These are phyloP conservation scores for Geodia barretti DNA, from an alignment of 37 sponge, comb jelly and placozoan genomes.

Conservation along the genomic window DNA sequence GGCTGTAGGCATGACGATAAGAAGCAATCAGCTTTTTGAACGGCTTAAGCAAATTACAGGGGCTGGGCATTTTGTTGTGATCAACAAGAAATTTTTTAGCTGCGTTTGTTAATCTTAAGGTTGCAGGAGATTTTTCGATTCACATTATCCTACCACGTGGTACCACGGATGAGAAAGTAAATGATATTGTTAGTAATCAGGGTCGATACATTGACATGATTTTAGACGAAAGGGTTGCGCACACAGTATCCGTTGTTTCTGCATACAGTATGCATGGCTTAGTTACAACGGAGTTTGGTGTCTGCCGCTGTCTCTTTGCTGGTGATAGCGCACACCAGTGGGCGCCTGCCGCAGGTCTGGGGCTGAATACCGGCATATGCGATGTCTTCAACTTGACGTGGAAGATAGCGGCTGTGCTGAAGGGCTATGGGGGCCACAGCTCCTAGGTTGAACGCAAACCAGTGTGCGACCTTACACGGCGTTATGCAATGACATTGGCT, in stretches of 20 bases:
- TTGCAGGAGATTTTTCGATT: conserved; percentile 24
- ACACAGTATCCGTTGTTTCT: conserved; percentile 36
- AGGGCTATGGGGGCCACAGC: conserved; percentile 79
- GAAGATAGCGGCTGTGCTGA: conserved; percentile 72
- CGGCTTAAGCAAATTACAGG: conserved; percentile 1
- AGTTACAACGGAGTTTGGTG: conserved; percentile 60
- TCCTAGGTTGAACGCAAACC: conserved; percentile 56
- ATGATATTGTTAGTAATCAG: conserved; percentile 4
- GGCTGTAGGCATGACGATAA: conserved; percentile 55
- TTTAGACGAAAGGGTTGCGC: conserved; percentile 26
- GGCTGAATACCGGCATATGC: conserved; percentile 76
- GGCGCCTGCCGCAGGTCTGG: conserved; percentile 82
- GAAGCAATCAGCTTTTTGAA: conserved; percentile 45
- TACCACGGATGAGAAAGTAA: conserved; percentile 21
- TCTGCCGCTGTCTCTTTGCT: conserved; percentile 64
- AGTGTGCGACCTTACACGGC: conserved; percentile 43
- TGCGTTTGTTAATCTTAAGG: conserved; percentile 32
- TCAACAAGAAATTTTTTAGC: background rate
- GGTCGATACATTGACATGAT: conserved; percentile 10
- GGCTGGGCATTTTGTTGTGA: conserved; percentile 24
- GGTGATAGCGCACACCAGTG: conserved; percentile 87
- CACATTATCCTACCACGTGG: conserved; percentile 29
- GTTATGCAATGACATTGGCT: conserved; percentile 25
- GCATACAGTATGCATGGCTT: conserved; percentile 68
- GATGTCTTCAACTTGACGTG: conserved; percentile 76